Conservation (phyloP, 2,888 invertebrate genomes). For the Muscina levida region DNA sequence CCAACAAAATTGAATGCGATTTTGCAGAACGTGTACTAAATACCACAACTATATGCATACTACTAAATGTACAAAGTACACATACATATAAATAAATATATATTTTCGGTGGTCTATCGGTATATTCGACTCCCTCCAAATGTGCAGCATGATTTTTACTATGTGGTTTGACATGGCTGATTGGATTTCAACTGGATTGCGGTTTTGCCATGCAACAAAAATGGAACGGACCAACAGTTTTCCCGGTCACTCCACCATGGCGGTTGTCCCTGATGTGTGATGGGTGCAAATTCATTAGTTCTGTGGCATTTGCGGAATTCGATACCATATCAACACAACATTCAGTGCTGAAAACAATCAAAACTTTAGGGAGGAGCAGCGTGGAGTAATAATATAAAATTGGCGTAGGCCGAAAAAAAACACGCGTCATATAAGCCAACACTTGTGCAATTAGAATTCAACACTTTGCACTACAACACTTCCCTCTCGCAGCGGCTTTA, state of each 20-base stretch:
- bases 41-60: too few species aligned
- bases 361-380: neutral
- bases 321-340: constrained; percentile 37
- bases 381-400: constrained; percentile 37
- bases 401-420: constrained; percentile 22
- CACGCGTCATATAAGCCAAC: constrained; percentile 20
- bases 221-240: constrained; percentile 43
- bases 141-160: constrained; percentile 32
- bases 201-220: constrained; percentile 47
- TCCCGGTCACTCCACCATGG: constrained; percentile 28
- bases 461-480: constrained; percentile 1
- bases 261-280: constrained; percentile 30
- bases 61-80: neutral
- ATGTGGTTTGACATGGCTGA: constrained; percentile 56
- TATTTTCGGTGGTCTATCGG: constrained; percentile 17
- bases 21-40: constrained; percentile 12
- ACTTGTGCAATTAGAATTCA: constrained; percentile 50
- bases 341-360: constrained; percentile 22
- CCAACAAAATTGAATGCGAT: neutral
- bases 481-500: too few species aligned
- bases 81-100: neutral
- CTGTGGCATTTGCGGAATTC: constrained; percentile 54
- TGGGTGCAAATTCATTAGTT: constrained; percentile 60
- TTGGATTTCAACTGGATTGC: constrained; percentile 58
- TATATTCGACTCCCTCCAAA: neutral